Percentiles rank a stretch among this genome's conserved stretches.
Conservation (phyloP, 2,797 vertebrate species). For the Platalea minor region DNA sequence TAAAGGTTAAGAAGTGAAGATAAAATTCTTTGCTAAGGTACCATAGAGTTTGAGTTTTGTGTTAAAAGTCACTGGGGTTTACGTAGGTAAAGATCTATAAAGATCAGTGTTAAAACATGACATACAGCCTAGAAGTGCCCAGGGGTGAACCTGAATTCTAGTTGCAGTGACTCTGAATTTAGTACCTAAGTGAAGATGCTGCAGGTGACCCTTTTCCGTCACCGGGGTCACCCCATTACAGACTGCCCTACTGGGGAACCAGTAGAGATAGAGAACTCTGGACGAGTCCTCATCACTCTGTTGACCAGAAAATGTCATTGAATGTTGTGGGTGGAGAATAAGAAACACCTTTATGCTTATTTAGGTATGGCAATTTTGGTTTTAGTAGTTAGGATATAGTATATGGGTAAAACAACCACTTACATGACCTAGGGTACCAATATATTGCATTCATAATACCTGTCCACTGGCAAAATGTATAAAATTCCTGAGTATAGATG, state of each 20-base stretch:
- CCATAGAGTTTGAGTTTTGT: background rate
- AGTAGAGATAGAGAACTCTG: background rate
- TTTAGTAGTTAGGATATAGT: background rate
- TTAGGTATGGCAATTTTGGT: background rate
- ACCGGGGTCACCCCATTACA: background rate
- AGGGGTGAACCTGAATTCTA: background rate
- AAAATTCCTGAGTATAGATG: background rate
- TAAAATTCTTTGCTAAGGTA: background rate
- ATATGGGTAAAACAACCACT: background rate
- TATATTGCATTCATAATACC: background rate
- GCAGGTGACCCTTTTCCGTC: background rate
- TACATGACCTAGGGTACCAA: no score
- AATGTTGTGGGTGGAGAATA: background rate
- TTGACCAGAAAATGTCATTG: background rate
- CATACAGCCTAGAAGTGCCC: background rate
- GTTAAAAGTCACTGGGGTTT: background rate
- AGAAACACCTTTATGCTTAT: background rate
- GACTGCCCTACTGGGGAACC: background rate
- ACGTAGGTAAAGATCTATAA: background rate
- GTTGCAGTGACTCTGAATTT: background rate
- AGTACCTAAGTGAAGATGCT: background rate
- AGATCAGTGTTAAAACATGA: background rate
- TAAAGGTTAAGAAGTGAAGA: background rate
- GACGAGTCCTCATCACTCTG: rapidly evolving
- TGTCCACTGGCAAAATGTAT: background rate